Evolutionary conservation across 2,888 invertebrate species (phyloP).

Genomic region (Tipula unca): DNA sequence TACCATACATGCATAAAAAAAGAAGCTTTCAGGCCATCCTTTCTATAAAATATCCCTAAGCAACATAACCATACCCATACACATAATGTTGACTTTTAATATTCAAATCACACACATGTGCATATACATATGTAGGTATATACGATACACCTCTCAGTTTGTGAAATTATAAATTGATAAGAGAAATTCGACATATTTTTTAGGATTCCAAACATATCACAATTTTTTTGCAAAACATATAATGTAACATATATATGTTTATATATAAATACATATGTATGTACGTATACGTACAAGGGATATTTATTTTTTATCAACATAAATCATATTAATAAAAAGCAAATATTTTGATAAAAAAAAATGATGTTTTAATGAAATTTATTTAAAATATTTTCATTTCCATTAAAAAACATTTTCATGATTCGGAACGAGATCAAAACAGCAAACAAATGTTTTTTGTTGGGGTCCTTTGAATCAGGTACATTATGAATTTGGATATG

Average conservation of each 20-base stretch:
- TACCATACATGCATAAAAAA: no score
- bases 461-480: not conserved
- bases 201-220: not conserved
- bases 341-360: not conserved
- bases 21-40: not conserved
- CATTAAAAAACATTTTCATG: not conserved
- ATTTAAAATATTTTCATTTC: not conserved
- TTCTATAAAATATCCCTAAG: not conserved
- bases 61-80: not conserved
- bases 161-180: not conserved
- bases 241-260: not conserved
- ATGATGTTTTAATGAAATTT: not conserved
- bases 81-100: not conserved
- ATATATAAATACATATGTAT: not conserved
- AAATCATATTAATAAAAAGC: not conserved
- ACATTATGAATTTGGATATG: not conserved
- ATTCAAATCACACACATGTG: no score
- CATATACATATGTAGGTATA: not conserved
- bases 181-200: not conserved
- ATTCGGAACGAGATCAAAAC: not conserved
- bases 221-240: not conserved
- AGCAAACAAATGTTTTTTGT: not conserved
- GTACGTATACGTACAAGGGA: not conserved
- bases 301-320: not conserved
- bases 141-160: not conserved